These are phyloP conservation scores for Halichondria panicea DNA, from an alignment of 37 sponge, comb jelly and placozoan genomes.

Conservation along the genomic window DNA sequence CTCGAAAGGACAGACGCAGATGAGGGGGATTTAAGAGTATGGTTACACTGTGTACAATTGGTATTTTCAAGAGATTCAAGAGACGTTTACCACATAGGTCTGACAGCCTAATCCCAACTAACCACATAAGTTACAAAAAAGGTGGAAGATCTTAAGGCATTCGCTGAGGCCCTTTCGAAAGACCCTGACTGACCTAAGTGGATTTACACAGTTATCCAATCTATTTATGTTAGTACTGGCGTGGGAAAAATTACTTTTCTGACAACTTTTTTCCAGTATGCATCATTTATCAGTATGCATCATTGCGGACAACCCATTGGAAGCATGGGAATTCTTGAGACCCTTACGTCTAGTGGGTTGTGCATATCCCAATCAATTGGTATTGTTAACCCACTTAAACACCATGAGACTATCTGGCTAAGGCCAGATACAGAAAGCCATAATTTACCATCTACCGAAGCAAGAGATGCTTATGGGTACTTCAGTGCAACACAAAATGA, in stretches of 20 bases:
- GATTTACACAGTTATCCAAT: slow-evolving; percentile 5
- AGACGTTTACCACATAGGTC: slow-evolving; percentile 31
- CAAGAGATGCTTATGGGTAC: not conserved
- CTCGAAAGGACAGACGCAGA: not conserved
- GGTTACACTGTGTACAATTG: slow-evolving; percentile 16
- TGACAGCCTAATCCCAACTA: not conserved
- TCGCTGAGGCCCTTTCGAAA: not conserved
- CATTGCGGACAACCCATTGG: not conserved
- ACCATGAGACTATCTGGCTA: not conserved
- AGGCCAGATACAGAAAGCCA: slow-evolving; percentile 6
- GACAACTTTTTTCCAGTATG: slow-evolving; percentile 21
- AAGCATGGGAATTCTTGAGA: not conserved
- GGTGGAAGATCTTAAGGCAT: not conserved
- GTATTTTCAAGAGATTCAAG: slow-evolving; percentile 27
- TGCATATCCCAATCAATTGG: not conserved
- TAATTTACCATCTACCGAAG: slow-evolving; percentile 3
- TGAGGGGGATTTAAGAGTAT: slow-evolving; percentile 19
- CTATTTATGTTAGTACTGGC: slow-evolving; percentile 7
- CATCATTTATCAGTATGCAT: slow-evolving; percentile 12
- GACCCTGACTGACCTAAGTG: slow-evolving; percentile 7
- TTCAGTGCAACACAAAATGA: not conserved
- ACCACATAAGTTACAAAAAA: not conserved
- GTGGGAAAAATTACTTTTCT: slow-evolving; percentile 23
- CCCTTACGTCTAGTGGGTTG: not conserved
- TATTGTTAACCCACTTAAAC: not conserved